Base-by-base conservation (phyloP, 1,140 invertebrate genomes). In the Lepidurus apus region DNA sequence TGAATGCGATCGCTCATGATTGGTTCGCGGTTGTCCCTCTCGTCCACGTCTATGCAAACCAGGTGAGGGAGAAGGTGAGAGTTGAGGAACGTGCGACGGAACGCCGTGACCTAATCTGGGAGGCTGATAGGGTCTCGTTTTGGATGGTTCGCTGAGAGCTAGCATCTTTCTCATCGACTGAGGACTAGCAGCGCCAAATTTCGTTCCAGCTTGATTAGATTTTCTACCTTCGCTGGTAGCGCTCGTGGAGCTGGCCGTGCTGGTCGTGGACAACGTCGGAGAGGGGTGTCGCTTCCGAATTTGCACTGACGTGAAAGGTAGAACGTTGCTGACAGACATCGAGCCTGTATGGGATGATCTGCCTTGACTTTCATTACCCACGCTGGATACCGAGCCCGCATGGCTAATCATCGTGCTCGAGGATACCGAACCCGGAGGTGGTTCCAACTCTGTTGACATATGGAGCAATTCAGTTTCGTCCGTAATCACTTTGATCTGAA, bases 131-230 rank as follows among this genome's bases (percentile, higher is more conserved):
- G 93, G 95, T 76, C 93, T 89, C 13, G 94, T 95, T 87, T 96
- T 98, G 77, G 90, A 92, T 34, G 90, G 91, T 83, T 95, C 93
- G 0, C 92, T 95, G 7, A 98, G 87, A 2, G 95, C 91, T 79
- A 98, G 87, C 83, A 98, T 90, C 84, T 98, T 98, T 80, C 95
- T 89, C 6, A 98, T 95, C 1, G 96, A 95, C 86, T 98, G 95
- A 5, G 96, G 96, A 42, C 96, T 98, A 43, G 95, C 95, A 43
- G 96, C 94, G 81, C 96, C 91, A 84, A 92, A 92, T 84, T 91
- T 92, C 80, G 90, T 85, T 81, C 87, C 83, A 24, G 79, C 79
- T 75, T 84, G 77, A 81, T 81, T 11, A 79, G 81, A 74, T 43
- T 84, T 84, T 74, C 84, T 83, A 21, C 83, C 83, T 78, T 84